Percentiles rank a stretch among this genome's conserved stretches.
These are phyloP conservation scores for Pelmatolapia mariae DNA, from an alignment of 2,113 vertebrate genomes.

Conservation along the genomic window DNA sequence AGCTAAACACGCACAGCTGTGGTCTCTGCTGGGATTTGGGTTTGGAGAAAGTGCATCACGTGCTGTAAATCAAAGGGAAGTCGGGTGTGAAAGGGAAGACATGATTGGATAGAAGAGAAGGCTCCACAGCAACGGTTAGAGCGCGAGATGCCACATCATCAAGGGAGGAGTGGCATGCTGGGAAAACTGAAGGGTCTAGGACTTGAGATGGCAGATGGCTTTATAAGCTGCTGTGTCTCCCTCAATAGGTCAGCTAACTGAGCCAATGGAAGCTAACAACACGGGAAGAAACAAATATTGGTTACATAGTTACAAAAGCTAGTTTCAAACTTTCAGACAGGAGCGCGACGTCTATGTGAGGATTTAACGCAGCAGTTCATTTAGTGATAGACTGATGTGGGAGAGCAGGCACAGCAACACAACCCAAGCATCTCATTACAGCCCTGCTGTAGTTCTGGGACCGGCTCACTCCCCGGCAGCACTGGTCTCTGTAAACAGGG, in stretches of 20 bases:
- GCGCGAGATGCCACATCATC: neutral
- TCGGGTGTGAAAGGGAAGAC: neutral
- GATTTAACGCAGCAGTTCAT: neutral
- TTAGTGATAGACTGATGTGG: rapidly evolving
- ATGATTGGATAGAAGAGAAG: neutral
- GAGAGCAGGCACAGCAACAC: neutral
- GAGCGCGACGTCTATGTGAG: neutral
- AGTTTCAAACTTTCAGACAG: neutral
- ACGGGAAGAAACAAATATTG: neutral
- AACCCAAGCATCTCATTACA: rapidly evolving
- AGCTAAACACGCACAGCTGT: neutral
- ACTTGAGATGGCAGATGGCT: neutral
- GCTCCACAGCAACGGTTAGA: rapidly evolving
- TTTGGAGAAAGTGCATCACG: neutral
- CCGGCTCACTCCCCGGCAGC: neutral
- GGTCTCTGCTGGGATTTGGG: neutral
- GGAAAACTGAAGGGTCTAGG: neutral
- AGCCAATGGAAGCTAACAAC: neutral
- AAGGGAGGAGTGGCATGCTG: neutral
- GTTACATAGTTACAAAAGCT: neutral
- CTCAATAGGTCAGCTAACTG: rapidly evolving
- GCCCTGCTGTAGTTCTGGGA: neutral
- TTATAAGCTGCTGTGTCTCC: neutral
- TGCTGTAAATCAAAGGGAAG: neutral
- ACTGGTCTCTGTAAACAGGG: neutral